Base-by-base conservation (phyloP, 2,113 vertebrate species). In the Caranx ignobilis region DNA sequence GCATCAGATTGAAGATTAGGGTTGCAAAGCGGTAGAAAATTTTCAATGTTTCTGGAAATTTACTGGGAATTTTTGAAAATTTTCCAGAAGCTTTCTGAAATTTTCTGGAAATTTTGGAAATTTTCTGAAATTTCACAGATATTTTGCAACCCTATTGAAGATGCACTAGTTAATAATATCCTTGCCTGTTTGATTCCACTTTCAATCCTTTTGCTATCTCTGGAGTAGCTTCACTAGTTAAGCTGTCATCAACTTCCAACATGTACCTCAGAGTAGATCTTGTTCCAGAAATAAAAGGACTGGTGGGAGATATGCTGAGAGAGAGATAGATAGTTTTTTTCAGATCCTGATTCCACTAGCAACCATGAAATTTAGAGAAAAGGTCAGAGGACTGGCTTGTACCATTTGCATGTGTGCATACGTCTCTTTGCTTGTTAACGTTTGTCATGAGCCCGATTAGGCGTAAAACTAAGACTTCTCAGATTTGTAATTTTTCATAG, bases 201-300 rank as follows among this genome's bases (percentile, higher is more conserved):
- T 71, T 71, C 59, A 45, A 41, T 71, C 21, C 18, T 19, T 7
- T 48, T 81, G 59, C 67, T 67, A 11, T 71, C 76, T 65, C 47
- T 47, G 34, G 71, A 68, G 12, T 45, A 35, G 47, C 52, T 59
- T 82, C 74, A 63, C 37, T 8, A 57, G 37, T 45, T 64, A 72
- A 76, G 45, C 78, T 68, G 72, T 84, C 83, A 75, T 63, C 81
- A 71, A 68, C 73, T 47, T 82, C 62, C 75, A 68, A 39, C 41
- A 1, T 35, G 55, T 61, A 61, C 57, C 71, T 68, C 56, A 77
- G 76, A 87, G 67, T 7, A 35, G 37, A 31, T 56, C 71, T 45
- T 60, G 75, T 62, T 71, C 85, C 88, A 72, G 73, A 84, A 89
- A 90, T 83, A 84, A 81, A 63, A 60, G 71, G 52, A 67, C 61